These are phyloP conservation scores for Brachynemurus nebulosus DNA, from an alignment of 2,888 invertebrate genomes.

Conservation along the genomic window DNA sequence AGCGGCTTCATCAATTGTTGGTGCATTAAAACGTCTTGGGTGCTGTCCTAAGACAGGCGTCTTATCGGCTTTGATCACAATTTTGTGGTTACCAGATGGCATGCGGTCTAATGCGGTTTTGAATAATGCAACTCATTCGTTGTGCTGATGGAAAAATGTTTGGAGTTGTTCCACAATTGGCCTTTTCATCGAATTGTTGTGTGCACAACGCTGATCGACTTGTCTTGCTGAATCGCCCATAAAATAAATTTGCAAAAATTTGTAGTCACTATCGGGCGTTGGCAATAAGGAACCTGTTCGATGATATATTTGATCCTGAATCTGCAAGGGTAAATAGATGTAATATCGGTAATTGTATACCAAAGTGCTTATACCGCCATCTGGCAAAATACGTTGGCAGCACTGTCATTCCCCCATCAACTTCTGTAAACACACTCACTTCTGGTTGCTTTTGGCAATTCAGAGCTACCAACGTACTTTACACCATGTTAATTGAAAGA, in stretches of 20 bases:
- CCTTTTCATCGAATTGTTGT: conserved; percentile 5
- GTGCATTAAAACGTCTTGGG: conserved; percentile 21
- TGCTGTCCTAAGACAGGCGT: conserved; percentile 21
- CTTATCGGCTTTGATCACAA: conserved; percentile 23
- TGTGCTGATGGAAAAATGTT: conserved; percentile 18
- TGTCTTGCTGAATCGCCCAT: conserved; percentile 14
- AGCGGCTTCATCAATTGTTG: conserved; percentile 19
- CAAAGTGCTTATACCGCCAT: too few species aligned
- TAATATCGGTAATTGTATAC: too few species aligned
- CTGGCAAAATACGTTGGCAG: too few species aligned
- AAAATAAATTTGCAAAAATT: conserved; percentile 18
- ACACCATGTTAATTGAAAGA: too few species aligned
- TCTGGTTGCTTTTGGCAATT: too few species aligned
- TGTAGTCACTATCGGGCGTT: conserved; percentile 11
- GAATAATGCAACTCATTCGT: conserved; percentile 23
- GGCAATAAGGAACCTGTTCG: conserved; percentile 14
- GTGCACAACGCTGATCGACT: conserved; percentile 14
- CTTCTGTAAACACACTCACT: too few species aligned
- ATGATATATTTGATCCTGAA: conserved; percentile 12
- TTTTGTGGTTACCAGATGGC: conserved; percentile 23
- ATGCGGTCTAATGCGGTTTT: conserved; percentile 23
- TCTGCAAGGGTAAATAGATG: too few species aligned
- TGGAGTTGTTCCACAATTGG: conserved; percentile 3
- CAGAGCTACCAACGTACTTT: too few species aligned
- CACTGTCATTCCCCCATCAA: too few species aligned